phyloP scores from a whole-genome alignment of 53 echinoderm and acorn worm species.

The Actinopyga echinites region DNA sequence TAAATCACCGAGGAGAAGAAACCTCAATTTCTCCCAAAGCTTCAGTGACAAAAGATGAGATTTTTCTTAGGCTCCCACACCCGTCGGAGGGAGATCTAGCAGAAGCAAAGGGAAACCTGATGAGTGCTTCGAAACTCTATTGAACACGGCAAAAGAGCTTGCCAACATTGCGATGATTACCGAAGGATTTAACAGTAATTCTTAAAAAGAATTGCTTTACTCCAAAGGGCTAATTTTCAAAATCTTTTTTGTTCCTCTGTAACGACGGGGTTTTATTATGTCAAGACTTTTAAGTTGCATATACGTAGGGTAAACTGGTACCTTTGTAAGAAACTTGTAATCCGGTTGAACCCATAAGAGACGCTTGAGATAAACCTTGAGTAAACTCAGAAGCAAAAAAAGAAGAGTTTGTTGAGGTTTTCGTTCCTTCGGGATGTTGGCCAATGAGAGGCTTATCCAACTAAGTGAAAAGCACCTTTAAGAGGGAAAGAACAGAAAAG shows the following conservation, averaged over 20 bases:
- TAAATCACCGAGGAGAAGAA: not conserved
- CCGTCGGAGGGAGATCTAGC: not conserved
- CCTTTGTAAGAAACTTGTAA: not conserved
- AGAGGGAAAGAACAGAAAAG: too few species aligned
- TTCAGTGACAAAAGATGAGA: slow-evolving; percentile 5
- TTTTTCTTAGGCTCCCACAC: slow-evolving; percentile 2
- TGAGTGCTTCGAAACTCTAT: not conserved
- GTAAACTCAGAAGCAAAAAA: not conserved
- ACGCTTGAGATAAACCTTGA: slow-evolving; percentile 15
- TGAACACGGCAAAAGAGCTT: not conserved
- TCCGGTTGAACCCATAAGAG: not conserved
- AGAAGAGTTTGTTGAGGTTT: not conserved
- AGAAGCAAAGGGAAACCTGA: slow-evolving; percentile 1
- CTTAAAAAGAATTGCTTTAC: slow-evolving; percentile 22
- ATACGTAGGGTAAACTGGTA: not conserved
- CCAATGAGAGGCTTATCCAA: slow-evolving; percentile 9
- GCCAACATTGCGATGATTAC: slow-evolving; percentile 28
- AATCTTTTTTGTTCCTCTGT: slow-evolving; percentile 12
- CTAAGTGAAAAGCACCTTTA: too few species aligned
- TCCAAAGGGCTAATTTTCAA: slow-evolving; percentile 26
- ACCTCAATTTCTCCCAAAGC: not conserved
- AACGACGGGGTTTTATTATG: slow-evolving; percentile 15
- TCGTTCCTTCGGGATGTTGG: slow-evolving; percentile 26
- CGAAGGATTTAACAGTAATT: slow-evolving; percentile 19
- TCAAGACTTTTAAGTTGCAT: not conserved